Conservation (phyloP, 2,797 vertebrate species). For the Phataginus tricuspis region DNA sequence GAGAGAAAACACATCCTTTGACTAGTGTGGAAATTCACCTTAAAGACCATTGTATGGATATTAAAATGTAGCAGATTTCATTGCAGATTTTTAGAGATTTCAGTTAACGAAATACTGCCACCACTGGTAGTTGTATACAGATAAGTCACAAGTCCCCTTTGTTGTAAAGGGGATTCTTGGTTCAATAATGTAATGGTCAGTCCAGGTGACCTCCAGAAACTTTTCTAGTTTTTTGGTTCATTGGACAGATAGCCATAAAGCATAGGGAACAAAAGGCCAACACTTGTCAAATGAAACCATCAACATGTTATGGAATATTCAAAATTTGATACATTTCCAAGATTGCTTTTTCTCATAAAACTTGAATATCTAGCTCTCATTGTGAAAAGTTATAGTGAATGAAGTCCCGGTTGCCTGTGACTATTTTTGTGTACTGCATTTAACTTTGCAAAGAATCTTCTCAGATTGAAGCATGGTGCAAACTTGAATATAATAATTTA, state of each 20-base stretch:
- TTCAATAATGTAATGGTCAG: conserved; percentile 2
- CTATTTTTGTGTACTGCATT: conserved; percentile 6
- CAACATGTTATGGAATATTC: background rate
- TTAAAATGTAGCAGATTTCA: background rate
- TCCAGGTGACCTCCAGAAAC: background rate
- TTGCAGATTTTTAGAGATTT: background rate
- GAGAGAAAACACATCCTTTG: background rate
- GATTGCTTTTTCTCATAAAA: background rate
- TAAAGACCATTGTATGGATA: background rate
- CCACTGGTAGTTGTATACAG: background rate
- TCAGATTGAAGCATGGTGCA: conserved; percentile 20
- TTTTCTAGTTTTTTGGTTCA: background rate
- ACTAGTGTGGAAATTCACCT: background rate
- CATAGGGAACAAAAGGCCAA: background rate
- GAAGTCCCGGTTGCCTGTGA: background rate
- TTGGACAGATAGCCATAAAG: background rate
- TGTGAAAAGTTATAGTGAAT: background rate
- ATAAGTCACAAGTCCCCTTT: background rate
- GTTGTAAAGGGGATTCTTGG: background rate
- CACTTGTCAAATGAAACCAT: background rate
- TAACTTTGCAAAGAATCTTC: conserved; percentile 42
- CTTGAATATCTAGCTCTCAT: background rate
- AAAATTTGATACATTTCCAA: background rate
- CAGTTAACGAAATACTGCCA: background rate
- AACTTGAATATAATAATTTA: conserved; percentile 20